Evolutionary conservation across 2,113 vertebrate species (phyloP).

Genomic region (Zosterops lateralis): DNA sequence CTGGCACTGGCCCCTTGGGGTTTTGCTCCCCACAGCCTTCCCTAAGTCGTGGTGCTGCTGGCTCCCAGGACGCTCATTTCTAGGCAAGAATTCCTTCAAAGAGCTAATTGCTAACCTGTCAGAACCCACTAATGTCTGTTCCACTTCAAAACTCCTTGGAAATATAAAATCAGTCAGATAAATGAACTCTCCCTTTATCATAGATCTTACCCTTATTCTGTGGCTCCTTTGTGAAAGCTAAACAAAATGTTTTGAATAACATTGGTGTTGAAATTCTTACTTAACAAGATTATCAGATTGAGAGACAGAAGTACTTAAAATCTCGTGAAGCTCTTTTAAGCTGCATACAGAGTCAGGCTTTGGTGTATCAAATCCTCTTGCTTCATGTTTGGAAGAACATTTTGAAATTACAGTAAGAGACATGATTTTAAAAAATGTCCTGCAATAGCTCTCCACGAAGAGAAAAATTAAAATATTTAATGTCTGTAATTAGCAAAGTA

Average conservation of each 20-base stretch:
- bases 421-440: neutral
- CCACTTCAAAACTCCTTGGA: neutral
- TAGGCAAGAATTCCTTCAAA: neutral
- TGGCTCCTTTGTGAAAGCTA: accelerated
- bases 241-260: neutral
- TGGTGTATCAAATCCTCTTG: neutral
- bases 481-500: neutral
- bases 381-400: neutral
- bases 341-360: neutral
- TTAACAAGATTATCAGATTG: neutral
- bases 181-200: neutral
- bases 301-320: neutral
- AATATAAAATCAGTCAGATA: neutral
- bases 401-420: neutral
- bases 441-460: neutral
- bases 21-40: neutral
- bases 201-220: neutral
- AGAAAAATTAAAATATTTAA: neutral
- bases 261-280: neutral
- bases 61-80: neutral
- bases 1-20: neutral
- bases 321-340: neutral
- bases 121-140: neutral
- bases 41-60: neutral
- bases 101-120: neutral